These are phyloP conservation scores for Germaria angustata DNA, from an alignment of 2,888 invertebrate species.

Conservation along the genomic window DNA sequence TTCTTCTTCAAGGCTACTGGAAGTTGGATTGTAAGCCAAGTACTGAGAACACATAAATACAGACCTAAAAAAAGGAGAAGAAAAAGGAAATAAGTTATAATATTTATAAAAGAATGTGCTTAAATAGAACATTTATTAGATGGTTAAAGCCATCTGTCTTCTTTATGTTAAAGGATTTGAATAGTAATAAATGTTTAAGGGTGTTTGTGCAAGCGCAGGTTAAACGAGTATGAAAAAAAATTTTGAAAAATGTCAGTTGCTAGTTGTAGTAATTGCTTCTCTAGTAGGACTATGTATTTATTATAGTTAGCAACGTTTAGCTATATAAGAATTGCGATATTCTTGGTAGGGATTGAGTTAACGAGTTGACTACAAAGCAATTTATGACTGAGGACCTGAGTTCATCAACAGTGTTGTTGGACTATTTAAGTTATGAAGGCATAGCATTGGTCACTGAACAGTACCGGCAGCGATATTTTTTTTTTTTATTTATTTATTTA, in stretches of 20 bases:
- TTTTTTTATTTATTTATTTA: too few species aligned
- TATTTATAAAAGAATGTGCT: neutral
- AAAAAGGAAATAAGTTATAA: neutral
- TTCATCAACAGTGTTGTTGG: too few species aligned
- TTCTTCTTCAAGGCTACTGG: conserved; percentile 3
- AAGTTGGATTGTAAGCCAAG: neutral
- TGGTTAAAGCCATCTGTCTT: conserved; percentile 30
- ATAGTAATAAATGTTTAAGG: conserved; percentile 33
- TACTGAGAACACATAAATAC: neutral
- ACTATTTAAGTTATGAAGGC: too few species aligned
- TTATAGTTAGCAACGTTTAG: neutral
- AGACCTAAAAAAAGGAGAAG: conserved; percentile 17
- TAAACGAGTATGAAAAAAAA: neutral
- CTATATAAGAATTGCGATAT: too few species aligned
- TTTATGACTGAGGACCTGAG: too few species aligned
- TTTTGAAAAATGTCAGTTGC: conserved; percentile 7
- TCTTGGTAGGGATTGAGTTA: too few species aligned
- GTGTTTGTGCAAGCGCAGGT: neutral
- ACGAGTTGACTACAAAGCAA: too few species aligned
- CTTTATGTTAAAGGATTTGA: conserved; percentile 18
- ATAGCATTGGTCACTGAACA: too few species aligned
- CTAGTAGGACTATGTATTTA: neutral
- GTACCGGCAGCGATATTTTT: too few species aligned
- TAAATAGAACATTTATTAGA: conserved; percentile 35
- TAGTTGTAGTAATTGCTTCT: conserved; percentile 16